Percentiles rank a stretch among this genome's conserved stretches.
phyloP scores from a whole-genome alignment of 2,113 vertebrate species.

The Brachyhypopomus occidentalis region DNA sequence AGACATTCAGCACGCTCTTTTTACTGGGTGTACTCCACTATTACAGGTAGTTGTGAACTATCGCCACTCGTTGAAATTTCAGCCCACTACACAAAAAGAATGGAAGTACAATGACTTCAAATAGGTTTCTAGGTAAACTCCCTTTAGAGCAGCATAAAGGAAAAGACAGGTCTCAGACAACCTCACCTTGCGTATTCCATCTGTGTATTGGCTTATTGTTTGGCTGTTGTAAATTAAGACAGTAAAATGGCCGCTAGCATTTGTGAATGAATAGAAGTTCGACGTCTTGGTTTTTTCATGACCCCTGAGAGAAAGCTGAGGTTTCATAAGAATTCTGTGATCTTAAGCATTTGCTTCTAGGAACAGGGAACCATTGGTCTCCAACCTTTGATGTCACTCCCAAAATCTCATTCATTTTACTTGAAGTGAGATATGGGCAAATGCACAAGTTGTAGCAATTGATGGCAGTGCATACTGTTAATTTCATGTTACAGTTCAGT shows the following conservation, averaged over 20 bases:
- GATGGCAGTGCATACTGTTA: too few species aligned
- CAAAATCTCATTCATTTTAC: neutral
- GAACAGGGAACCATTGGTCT: neutral
- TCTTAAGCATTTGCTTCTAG: conserved; percentile 34
- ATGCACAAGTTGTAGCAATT: neutral
- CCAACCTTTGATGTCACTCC: conserved; percentile 9
- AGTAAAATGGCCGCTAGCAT: conserved; percentile 62
- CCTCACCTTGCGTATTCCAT: conserved; percentile 72
- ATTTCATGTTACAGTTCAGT: neutral
- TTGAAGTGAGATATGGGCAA: neutral
- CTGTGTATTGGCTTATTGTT: conserved; percentile 73
- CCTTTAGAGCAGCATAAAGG: conserved; percentile 61
- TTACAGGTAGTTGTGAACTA: conserved; percentile 82
- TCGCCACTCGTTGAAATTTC: conserved; percentile 73
- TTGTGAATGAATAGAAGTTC: conserved; percentile 61
- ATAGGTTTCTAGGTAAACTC: conserved; percentile 76
- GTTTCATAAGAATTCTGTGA: conserved; percentile 42
- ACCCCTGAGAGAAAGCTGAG: conserved; percentile 40
- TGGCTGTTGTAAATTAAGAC: conserved; percentile 67
- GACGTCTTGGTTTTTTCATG: conserved; percentile 50
- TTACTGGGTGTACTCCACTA: conserved; percentile 63
- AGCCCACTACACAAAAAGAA: conserved; percentile 71
- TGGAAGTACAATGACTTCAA: conserved; percentile 79
- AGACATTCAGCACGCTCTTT: conserved; percentile 71
- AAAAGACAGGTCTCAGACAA: conserved; percentile 60